Evolutionary conservation across 1,140 invertebrate genomes (phyloP).

Genomic region (Drosophila parabipectinata): DNA sequence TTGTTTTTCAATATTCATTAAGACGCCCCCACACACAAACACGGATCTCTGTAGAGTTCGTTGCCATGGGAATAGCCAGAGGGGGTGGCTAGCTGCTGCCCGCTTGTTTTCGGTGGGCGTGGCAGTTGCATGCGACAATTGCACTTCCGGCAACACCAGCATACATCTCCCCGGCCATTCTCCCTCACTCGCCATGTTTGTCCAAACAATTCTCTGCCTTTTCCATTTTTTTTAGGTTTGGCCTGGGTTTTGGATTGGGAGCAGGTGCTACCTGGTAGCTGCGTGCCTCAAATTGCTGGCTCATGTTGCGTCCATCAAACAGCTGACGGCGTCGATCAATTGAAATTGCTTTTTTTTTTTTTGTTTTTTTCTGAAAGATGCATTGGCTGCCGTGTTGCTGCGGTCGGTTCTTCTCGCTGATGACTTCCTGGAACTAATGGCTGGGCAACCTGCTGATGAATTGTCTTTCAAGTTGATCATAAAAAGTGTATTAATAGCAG

Average conservation of each 20-base stretch:
- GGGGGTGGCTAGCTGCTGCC: slow-evolving; percentile 22
- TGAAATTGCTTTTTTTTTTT: slow-evolving; percentile 35
- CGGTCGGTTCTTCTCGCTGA: slow-evolving; percentile 32
- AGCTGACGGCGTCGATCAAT: slow-evolving; percentile 72
- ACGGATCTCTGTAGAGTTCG: slow-evolving; percentile 15
- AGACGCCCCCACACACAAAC: slow-evolving; percentile 47
- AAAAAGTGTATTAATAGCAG: slow-evolving; percentile 28
- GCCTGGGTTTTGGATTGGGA: slow-evolving; percentile 17
- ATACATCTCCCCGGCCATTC: slow-evolving; percentile 19
- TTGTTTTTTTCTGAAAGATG: slow-evolving; percentile 10
- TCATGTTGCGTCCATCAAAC: slow-evolving; percentile 58
- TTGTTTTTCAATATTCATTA: slow-evolving; percentile 73
- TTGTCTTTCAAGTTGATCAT: slow-evolving; percentile 30
- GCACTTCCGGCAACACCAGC: slow-evolving; percentile 69
- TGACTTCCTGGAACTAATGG: slow-evolving; percentile 49
- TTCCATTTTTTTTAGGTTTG: slow-evolving; percentile 17
- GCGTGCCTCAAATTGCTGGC: slow-evolving; percentile 71
- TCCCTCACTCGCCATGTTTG: slow-evolving; percentile 5
- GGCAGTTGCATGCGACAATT: slow-evolving; percentile 67
- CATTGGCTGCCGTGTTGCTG: slow-evolving; percentile 21
- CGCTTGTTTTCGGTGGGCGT: slow-evolving; percentile 56
- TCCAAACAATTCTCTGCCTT: slow-evolving; percentile 8
- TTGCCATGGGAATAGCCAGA: slow-evolving; percentile 29
- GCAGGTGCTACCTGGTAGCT: slow-evolving; percentile 59
- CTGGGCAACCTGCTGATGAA: slow-evolving; percentile 33